Conservation (phyloP, 2,888 invertebrate species). For the Dendrolimus pini region DNA sequence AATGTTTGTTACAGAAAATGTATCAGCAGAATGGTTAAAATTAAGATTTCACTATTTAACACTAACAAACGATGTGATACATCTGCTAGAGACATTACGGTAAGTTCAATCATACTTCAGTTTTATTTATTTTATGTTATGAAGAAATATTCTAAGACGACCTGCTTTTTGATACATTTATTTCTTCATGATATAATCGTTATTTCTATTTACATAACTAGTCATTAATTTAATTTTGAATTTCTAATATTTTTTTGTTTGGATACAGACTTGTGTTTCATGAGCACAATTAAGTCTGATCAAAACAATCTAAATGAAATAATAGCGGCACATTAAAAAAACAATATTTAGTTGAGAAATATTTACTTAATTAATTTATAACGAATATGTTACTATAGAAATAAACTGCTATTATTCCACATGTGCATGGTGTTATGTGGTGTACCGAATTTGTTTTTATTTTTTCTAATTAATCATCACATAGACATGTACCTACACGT, state of each 20-base stretch:
- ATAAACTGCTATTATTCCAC: constrained; percentile 5
- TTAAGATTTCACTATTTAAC: constrained; percentile 87
- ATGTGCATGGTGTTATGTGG: constrained; percentile 73
- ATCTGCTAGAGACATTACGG: constrained; percentile 81
- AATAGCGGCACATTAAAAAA: background rate
- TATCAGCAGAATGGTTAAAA: constrained; percentile 87
- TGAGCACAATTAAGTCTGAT: background rate
- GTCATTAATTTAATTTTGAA: background rate
- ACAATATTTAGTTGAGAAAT: too few relatives aligned
- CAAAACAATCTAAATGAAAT: background rate
- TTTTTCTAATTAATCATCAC: constrained; percentile 13
- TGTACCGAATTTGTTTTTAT: constrained; percentile 34
- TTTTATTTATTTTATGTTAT: constrained; percentile 41
- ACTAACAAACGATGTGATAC: constrained; percentile 80
- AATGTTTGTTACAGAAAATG: constrained; percentile 72
- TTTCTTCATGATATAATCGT: constrained; percentile 62
- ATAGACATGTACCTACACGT: background rate
- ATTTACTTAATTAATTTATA: too few relatives aligned
- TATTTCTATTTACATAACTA: constrained; percentile 2
- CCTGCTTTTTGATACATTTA: constrained; percentile 29
- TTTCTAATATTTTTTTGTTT: background rate
- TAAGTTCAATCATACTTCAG: constrained; percentile 37
- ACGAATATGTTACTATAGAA: too few relatives aligned
- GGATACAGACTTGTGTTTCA: background rate
- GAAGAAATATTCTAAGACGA: constrained; percentile 58